Evolutionary conservation across 2,797 vertebrate genomes (phyloP).

Genomic region (Gymnothorax javanicus): DNA sequence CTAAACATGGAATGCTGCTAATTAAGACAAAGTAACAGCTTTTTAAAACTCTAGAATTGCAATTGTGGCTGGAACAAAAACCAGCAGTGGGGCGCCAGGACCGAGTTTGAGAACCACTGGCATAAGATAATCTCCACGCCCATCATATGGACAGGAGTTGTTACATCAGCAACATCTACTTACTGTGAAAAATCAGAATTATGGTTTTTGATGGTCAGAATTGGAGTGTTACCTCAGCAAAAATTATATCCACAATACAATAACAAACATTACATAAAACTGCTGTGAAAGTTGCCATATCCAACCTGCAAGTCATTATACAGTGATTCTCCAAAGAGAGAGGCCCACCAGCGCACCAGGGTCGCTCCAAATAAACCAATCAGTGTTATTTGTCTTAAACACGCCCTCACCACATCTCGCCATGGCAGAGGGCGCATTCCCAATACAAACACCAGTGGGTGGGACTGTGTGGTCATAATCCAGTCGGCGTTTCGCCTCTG

Average conservation of each 20-base stretch:
- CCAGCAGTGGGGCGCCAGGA: too few species aligned
- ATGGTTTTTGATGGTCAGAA: not conserved
- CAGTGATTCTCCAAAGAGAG: conserved; percentile 18
- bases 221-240: not conserved
- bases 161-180: not conserved
- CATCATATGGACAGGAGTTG: too few species aligned
- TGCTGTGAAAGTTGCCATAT: not conserved
- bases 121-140: not conserved
- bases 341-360: conserved; percentile 49
- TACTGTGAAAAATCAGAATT: not conserved
- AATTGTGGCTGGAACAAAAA: too few species aligned
- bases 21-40: too few species aligned
- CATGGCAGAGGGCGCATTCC: conserved; percentile 51
- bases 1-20: too few species aligned
- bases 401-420: not conserved
- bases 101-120: too few species aligned
- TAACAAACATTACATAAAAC: not conserved
- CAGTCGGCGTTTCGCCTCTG: not conserved
- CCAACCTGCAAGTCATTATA: not conserved
- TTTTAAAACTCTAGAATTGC: too few species aligned
- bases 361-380: conserved; percentile 57
- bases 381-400: conserved; percentile 57
- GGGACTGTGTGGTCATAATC: conserved; percentile 28
- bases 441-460: conserved; percentile 52
- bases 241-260: not conserved